Conservation (phyloP, 2,888 invertebrate species). For the Diarsia rubi region DNA sequence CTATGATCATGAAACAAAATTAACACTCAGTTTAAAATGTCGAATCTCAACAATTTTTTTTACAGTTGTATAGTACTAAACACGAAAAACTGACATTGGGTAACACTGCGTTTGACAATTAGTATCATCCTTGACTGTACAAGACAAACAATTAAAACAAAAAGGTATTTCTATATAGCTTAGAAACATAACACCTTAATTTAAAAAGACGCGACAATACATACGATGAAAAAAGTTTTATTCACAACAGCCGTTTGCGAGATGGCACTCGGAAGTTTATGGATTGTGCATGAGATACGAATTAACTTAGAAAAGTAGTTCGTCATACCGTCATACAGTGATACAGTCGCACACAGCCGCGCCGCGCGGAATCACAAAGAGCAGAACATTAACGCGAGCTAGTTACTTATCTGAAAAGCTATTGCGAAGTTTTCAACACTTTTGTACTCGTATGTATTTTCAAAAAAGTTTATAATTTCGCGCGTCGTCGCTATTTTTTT, state of each 20-base stretch:
- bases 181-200: neutral
- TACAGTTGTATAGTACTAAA: neutral
- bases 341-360: constrained; percentile 73
- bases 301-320: constrained; percentile 88
- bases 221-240: constrained; percentile 70
- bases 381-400: constrained; percentile 86
- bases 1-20: too few relatives aligned
- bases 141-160: neutral
- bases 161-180: neutral
- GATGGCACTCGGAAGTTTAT: constrained; percentile 82
- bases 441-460: constrained; percentile 73
- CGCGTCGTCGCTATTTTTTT: constrained; percentile 29
- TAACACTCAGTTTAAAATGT: neutral
- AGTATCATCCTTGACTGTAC: neutral
- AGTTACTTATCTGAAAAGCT: constrained; percentile 87
- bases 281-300: constrained; percentile 86
- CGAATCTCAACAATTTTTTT: neutral
- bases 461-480: constrained; percentile 80
- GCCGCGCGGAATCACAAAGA: constrained; percentile 84
- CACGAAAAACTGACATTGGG: neutral
- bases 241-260: constrained; percentile 72
- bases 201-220: constrained; percentile 29
- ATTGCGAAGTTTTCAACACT: constrained; percentile 84
- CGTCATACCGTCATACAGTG: constrained; percentile 81
- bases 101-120: neutral